Evolutionary conservation across 1,140 invertebrate genomes (phyloP), one percentile per base, ranked within the genome.

Genomic region (Mamestra configurata): DNA sequence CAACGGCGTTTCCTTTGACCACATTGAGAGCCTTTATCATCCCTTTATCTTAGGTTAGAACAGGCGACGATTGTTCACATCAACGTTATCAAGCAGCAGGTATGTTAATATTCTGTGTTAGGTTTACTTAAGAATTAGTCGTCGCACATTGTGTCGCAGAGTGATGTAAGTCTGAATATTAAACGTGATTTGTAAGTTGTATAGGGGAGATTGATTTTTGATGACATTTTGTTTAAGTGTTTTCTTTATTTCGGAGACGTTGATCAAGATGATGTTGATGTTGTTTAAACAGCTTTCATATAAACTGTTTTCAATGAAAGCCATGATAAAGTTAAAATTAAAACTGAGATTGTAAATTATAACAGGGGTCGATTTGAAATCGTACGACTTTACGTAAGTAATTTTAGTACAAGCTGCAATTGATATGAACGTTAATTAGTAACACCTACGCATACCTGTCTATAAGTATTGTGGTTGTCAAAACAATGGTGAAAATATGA

Each of bases 1-100:
- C 90, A 89, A 83, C 88, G 88, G 85, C 88, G 83, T 85, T 89
- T 87, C 86, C 87, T 92, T 92, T 92, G 88, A 88, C 89, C 89
- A 89, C 72, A 86, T 87, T 90, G 87, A 86, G 80, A 79, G 72
- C 66, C 78, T 82, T 84, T 89, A 87, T 88, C 84, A 72, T 82
- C 77, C 84, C 85, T 87, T 82, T 87, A 88, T 88, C 79, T 87
- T 13, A 86, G 84, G 85, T 84, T 72, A 82, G 80, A 84, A 86
- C 86, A 89, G 83, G 77, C 79, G 64, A 84, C 84, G 88, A 88
- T 91, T 87, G 85, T 89, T 84, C 80, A 73, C 80, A 81, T 80
- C 79, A 80, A 79, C 82, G 57, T 81, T 73, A 84, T 87, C 89
- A 87, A 84, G 84, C 80, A 79, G 55, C 79, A 82, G 78, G 80